Base-by-base conservation (phyloP, 2,797 vertebrate genomes). In the Lutjanus argentimaculatus region DNA sequence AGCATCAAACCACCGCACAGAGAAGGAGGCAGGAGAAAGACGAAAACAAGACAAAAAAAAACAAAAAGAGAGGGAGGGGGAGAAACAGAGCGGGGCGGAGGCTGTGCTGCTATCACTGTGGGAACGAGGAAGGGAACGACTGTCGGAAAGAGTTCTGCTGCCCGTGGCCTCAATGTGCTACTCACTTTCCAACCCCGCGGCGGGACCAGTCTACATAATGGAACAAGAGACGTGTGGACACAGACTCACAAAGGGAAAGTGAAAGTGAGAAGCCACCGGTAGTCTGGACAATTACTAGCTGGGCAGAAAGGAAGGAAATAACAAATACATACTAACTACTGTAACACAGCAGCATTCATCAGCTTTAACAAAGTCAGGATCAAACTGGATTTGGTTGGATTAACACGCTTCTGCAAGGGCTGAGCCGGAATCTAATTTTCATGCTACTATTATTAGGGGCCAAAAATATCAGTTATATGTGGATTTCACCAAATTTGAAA, bases 1-100 rank as follows among this genome's bases (percentile, higher is more conserved):
- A 75, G 70, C 65, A 65, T 70, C 61, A 40, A 67, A 67, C 42
- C 48, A 7, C 5, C 10, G 8, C n/a, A 25, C 36, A 16, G 51
- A 67, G 8, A 22, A 36, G 14, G 11, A 22, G 22, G 25, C 43
- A 21, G 21, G 30, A 63, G 21, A n/a, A 40, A 55, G 52, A 52
- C 3, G 5, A 36, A 53, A 63, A 81, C 21, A 80, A 63, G n/a
- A 52, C 1, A 30, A 17, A n/a, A 43, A 9, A 30, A n/a, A n/a
- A n/a, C n/a, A n/a, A n/a, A 52, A 19, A 52, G 4, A n/a, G 19
- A n/a, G 49, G 4, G 12, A 17, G 25, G 6, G 6, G 45, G 48
- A 36, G 21, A 55, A 52, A 10, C 5, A 25, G 19, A 59, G 15
- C 0, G 0, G 25, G 7, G 66, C 2, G 14, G 66, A 21, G 25